A percentile compares a stretch with the other conserved stretches of the same genome.
phyloP scores from a whole-genome alignment of 2,888 invertebrate genomes.

The Bruchidius siliquastri region DNA sequence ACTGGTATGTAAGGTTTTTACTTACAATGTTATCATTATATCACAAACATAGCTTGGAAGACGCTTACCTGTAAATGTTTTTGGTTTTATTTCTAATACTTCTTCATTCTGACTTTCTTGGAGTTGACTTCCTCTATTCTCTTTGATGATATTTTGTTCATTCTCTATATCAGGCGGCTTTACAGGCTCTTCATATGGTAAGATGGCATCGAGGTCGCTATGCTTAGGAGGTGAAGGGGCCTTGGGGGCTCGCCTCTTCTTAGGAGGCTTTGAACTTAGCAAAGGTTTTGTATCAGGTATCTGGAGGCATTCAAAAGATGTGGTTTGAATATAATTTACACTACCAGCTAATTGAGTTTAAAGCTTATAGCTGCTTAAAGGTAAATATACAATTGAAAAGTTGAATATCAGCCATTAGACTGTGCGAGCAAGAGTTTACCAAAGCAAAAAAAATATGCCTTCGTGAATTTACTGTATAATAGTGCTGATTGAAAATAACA shows the following conservation, averaged over 20 bases:
- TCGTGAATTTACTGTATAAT: no score
- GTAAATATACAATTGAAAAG: no score
- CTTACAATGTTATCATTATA: no score
- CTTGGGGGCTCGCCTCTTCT: slow-evolving; percentile 56
- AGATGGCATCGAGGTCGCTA: slow-evolving; percentile 43
- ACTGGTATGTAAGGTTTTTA: no score
- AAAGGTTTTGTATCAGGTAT: slow-evolving; percentile 40
- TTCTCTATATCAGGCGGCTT: slow-evolving; percentile 12
- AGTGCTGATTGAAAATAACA: no score
- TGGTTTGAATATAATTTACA: no score
- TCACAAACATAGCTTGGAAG: no score
- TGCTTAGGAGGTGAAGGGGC: slow-evolving; percentile 42
- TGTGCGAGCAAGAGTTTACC: no score
- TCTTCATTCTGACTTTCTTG: slow-evolving; percentile 30
- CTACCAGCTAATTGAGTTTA: no score
- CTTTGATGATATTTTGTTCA: slow-evolving; percentile 5
- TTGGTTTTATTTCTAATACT: slow-evolving; percentile 56
- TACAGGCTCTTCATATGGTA: slow-evolving; percentile 43
- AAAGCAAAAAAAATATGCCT: no score
- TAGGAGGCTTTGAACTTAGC: slow-evolving; percentile 49
- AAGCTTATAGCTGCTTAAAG: no score
- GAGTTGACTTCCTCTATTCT: background rate
- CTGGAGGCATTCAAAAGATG: slow-evolving; percentile 31
- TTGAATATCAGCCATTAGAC: no score
- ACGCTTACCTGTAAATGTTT: slow-evolving; percentile 41